phyloP scores from a whole-genome alignment of 2,797 vertebrate species.

The Staurois parvus region DNA sequence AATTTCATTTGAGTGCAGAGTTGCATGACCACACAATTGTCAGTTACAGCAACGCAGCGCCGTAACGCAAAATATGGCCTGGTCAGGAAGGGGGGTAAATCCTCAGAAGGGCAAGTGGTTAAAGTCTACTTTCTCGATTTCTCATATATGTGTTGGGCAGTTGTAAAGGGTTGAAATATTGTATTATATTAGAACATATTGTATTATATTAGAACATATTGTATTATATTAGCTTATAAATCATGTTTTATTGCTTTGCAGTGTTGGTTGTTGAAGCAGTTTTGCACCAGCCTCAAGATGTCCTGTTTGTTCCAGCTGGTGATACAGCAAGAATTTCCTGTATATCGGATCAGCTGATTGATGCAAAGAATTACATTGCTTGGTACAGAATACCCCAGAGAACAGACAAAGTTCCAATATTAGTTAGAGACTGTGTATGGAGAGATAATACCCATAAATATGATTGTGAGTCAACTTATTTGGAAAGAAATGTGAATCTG shows the following conservation, averaged over 20 bases:
- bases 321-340: not conserved
- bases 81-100: too few species aligned
- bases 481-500: not conserved
- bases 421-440: not conserved
- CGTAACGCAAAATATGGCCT: too few species aligned
- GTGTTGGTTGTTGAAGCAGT: not conserved
- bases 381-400: not conserved
- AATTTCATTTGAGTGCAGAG: too few species aligned
- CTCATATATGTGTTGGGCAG: too few species aligned
- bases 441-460: not conserved
- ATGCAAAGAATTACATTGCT: not conserved
- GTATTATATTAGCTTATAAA: too few species aligned
- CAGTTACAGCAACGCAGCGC: too few species aligned
- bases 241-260: not conserved
- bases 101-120: too few species aligned
- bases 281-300: not conserved
- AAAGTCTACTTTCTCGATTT: too few species aligned
- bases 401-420: not conserved
- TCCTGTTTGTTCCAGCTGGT: not conserved
- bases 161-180: too few species aligned
- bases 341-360: not conserved
- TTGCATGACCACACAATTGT: too few species aligned
- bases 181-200: too few species aligned
- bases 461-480: not conserved
- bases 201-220: too few species aligned